Conservation (phyloP, 37 sponge, comb jelly and placozoan species). For the Spongilla lacustris region DNA sequence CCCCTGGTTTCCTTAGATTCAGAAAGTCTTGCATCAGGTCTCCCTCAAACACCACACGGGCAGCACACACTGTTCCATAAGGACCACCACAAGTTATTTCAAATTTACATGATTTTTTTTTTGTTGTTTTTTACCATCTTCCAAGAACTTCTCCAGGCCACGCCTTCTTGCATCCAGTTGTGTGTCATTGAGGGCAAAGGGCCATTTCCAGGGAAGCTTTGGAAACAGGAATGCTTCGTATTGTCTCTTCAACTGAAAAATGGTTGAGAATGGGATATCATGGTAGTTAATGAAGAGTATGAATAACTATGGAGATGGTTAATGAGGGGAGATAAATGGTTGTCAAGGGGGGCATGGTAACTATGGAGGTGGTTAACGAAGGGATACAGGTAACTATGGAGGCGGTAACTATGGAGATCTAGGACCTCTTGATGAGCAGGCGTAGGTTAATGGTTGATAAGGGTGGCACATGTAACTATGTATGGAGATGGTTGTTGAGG, state of each 20-base stretch:
- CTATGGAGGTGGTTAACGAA: no score
- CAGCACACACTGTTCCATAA: constrained; percentile 68
- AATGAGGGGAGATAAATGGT: no score
- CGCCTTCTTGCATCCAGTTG: constrained; percentile 87
- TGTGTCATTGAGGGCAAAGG: constrained; percentile 82
- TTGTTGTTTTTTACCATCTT: constrained; percentile 88
- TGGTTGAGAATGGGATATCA: background rate
- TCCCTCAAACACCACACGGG: constrained; percentile 76
- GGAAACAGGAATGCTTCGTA: constrained; percentile 90
- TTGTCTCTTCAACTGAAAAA: constrained; percentile 83
- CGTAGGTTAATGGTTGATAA: no score
- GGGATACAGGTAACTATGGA: no score
- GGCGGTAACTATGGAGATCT: no score
- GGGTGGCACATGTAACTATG: no score
- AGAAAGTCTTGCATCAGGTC: constrained; percentile 88
- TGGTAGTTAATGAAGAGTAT: background rate
- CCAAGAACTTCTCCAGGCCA: constrained; percentile 88
- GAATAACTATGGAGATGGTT: background rate
- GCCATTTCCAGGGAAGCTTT: constrained; percentile 94
- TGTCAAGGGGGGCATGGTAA: no score
- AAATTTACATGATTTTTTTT: no score
- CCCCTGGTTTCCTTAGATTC: constrained; percentile 9
- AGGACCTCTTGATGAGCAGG: no score
- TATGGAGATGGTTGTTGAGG: no score
- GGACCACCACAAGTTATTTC: background rate